Conservation (phyloP, 2,113 vertebrate genomes). For the Gymnarchus niloticus region DNA sequence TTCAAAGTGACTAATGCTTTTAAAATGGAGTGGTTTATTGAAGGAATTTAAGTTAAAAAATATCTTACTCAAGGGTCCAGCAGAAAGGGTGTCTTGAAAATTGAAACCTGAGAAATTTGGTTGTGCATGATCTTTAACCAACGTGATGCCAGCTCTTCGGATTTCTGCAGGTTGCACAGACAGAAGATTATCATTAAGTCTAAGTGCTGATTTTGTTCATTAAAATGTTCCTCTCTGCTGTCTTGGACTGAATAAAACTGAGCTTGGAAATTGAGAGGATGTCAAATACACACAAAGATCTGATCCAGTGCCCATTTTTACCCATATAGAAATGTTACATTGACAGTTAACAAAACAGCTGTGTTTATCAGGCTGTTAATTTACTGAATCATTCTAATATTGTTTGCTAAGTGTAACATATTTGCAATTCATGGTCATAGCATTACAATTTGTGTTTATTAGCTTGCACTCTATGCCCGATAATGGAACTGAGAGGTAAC, state of each 20-base stretch:
- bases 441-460: background rate
- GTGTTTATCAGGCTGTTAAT: background rate
- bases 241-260: background rate
- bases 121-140: background rate
- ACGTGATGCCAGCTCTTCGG: too few relatives aligned
- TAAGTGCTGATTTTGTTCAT: background rate
- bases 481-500: constrained; percentile 2
- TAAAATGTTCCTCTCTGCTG: background rate
- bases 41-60: background rate
- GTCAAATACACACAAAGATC: background rate
- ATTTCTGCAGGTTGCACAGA: background rate
- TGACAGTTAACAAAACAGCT: background rate
- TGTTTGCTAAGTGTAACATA: background rate
- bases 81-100: background rate
- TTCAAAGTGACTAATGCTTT: background rate
- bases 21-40: background rate
- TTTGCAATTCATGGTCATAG: background rate
- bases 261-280: background rate
- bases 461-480: background rate
- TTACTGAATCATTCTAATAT: background rate
- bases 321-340: background rate
- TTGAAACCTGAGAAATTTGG: background rate
- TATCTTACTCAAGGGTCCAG: background rate
- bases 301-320: background rate
- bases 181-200: background rate